Conservation (phyloP, 2,797 vertebrate genomes). For the Catharus ustulatus region DNA sequence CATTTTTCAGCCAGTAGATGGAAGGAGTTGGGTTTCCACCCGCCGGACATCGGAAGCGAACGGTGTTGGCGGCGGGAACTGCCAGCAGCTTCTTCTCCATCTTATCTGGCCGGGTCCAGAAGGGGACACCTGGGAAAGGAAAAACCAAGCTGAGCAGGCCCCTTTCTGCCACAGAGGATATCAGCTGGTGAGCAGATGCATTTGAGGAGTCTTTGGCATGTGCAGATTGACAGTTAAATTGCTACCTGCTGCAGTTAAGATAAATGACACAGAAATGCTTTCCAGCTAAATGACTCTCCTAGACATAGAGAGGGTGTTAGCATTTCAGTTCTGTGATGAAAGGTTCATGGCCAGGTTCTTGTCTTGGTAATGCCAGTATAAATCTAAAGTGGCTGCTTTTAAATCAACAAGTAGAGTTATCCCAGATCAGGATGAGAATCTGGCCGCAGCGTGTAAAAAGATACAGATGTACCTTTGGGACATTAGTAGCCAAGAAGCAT, state of each 20-base stretch:
- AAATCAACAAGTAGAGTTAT: slow-evolving; percentile 25
- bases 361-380: not conserved
- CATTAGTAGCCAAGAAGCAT: slow-evolving; percentile 12
- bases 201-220: slow-evolving; percentile 6
- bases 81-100: slow-evolving; percentile 97
- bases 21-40: slow-evolving; percentile 88
- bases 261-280: slow-evolving; percentile 44
- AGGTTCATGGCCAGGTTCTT: slow-evolving; percentile 40
- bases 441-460: not conserved
- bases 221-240: slow-evolving; percentile 39
- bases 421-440: slow-evolving; percentile 19
- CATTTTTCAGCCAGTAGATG: slow-evolving; percentile 97
- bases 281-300: slow-evolving; percentile 29
- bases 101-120: slow-evolving; percentile 88
- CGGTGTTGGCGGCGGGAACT: slow-evolving; percentile 92
- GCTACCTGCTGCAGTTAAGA: slow-evolving; percentile 48
- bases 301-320: not conserved
- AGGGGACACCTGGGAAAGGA: slow-evolving; percentile 82
- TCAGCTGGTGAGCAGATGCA: slow-evolving; percentile 40
- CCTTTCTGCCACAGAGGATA: not conserved
- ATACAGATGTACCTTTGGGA: slow-evolving; percentile 26
- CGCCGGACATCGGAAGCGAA: slow-evolving; percentile 93
- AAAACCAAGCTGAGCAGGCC: not conserved
- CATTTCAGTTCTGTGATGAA: slow-evolving; percentile 41
- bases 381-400: slow-evolving; percentile 41